Evolutionary conservation across 1,140 invertebrate species (phyloP).

Genomic region (Mya arenaria): DNA sequence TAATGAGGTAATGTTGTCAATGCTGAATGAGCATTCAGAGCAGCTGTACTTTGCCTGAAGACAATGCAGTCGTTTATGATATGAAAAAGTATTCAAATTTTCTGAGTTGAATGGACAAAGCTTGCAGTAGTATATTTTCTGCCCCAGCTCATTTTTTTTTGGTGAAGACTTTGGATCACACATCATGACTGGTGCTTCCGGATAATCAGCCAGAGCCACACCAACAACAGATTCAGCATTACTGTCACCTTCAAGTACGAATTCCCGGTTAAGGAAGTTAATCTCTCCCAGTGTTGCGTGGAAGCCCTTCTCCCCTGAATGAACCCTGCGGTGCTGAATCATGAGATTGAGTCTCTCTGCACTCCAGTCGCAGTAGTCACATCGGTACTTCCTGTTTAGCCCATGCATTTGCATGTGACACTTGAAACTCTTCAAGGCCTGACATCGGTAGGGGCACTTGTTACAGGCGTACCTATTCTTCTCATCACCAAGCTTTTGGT

Average conservation of each 20-base stretch:
- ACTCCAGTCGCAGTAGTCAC: conserved; percentile 79
- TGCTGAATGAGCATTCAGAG: conserved; percentile 73
- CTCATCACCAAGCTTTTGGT: conserved; percentile 40
- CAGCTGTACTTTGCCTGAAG: conserved; percentile 71
- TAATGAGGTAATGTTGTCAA: conserved; percentile 67
- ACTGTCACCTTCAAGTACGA: conserved; percentile 67
- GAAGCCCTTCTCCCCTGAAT: conserved; percentile 65
- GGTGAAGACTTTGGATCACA: not conserved
- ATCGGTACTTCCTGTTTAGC: conserved; percentile 70
- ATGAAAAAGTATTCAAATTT: conserved; percentile 71
- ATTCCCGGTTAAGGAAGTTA: conserved; percentile 73
- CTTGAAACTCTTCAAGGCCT: conserved; percentile 68
- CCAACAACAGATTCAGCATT: conserved; percentile 31
- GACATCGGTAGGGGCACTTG: conserved; percentile 73
- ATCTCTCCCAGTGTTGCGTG: conserved; percentile 68
- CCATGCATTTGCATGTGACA: conserved; percentile 75
- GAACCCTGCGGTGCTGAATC: conserved; percentile 75
- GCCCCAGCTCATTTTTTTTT: conserved; percentile 29
- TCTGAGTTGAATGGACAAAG: conserved; percentile 74
- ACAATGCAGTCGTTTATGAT: conserved; percentile 75
- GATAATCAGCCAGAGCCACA: not conserved
- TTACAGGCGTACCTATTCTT: conserved; percentile 65
- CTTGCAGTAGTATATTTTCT: conserved; percentile 71
- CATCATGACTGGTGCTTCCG: not conserved
- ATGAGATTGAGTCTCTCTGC: conserved; percentile 71